These are phyloP conservation scores for Heliconius melpomene DNA, from an alignment of 1,140 invertebrate genomes.

Conservation along the genomic window DNA sequence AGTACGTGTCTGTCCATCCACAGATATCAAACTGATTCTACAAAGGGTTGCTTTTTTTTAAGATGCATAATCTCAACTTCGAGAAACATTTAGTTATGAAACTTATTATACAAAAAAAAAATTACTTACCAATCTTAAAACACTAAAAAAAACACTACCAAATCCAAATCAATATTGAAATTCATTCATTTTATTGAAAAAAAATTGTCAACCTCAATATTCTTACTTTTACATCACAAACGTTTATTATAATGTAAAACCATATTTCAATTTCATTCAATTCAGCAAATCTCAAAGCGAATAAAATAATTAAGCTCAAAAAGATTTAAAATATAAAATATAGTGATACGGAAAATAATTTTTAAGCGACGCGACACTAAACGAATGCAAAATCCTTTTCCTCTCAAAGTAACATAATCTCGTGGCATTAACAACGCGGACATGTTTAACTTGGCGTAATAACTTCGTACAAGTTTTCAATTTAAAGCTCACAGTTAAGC, in stretches of 20 bases:
- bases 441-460: slow-evolving; percentile 33
- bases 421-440: slow-evolving; percentile 22
- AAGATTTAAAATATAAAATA: neutral
- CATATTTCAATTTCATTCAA: neutral
- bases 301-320: neutral
- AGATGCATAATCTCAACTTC: no score
- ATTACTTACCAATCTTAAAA: neutral
- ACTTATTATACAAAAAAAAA: no score
- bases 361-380: slow-evolving; percentile 7
- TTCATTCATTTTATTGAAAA: neutral
- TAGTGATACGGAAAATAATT: neutral
- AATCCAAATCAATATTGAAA: neutral
- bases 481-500: slow-evolving; percentile 23
- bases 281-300: neutral
- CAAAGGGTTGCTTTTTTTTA: no score
- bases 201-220: neutral
- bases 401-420: slow-evolving; percentile 21
- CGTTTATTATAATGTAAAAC: neutral
- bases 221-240: neutral
- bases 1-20: no score
- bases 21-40: no score
- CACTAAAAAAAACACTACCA: neutral
- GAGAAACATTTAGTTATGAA: no score
- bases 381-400: slow-evolving; percentile 1
- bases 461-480: slow-evolving; percentile 34